These are phyloP conservation scores for Neotoxoptera formosana DNA, from an alignment of 1,140 invertebrate species.

Conservation along the genomic window DNA sequence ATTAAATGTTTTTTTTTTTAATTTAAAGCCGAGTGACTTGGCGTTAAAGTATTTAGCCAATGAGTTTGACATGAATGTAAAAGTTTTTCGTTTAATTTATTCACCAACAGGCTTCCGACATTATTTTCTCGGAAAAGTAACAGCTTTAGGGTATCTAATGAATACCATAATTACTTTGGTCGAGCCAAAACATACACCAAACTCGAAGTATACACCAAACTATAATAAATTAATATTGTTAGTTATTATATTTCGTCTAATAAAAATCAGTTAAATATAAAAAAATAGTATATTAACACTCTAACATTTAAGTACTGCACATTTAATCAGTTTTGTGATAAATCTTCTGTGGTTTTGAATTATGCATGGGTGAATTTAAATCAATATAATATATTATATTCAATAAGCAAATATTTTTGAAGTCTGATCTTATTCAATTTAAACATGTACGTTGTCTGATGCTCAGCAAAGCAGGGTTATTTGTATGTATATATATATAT, in stretches of 20 bases:
- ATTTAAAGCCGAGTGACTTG: not conserved
- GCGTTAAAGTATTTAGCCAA: not conserved
- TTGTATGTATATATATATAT: too few species aligned
- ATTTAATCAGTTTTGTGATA: not conserved
- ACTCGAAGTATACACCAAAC: not conserved
- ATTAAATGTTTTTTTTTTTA: not conserved
- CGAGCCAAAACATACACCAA: not conserved
- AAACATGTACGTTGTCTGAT: too few species aligned
- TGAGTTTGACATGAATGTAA: not conserved
- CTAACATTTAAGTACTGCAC: not conserved
- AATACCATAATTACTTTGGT: conserved; percentile 17
- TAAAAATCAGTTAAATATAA: not conserved
- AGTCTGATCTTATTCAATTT: not conserved
- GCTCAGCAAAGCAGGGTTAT: not conserved
- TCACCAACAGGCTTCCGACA: not conserved
- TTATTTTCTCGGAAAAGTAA: not conserved
- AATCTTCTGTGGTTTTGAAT: not conserved
- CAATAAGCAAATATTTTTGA: not conserved
- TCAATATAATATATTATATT: not conserved
- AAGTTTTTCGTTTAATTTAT: conserved; percentile 21
- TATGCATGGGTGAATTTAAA: not conserved
- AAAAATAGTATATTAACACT: not conserved
- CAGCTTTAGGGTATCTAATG: not conserved
- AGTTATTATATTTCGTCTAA: not conserved
- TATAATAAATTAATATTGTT: not conserved